Conservation (phyloP, 2,888 invertebrate species). For the Opisthograptis luteolata region DNA sequence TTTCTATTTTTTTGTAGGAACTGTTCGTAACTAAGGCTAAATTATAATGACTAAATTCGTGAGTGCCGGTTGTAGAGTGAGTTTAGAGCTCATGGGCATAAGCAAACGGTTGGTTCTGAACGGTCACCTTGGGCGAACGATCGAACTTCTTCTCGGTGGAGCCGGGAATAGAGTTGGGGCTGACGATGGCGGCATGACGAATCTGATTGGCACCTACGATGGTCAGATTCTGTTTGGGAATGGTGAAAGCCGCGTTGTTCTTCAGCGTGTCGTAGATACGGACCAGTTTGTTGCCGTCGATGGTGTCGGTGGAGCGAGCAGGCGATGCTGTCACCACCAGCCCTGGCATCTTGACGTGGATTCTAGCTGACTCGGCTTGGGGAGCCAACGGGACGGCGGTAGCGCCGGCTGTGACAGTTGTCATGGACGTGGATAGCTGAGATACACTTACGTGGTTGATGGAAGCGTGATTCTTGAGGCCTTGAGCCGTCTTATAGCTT, state of each 20-base stretch:
- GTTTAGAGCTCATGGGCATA: slow-evolving; percentile 45
- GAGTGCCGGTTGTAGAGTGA: not conserved
- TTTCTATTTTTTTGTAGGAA: slow-evolving; percentile 62
- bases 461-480: slow-evolving; percentile 88
- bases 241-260: slow-evolving; percentile 68
- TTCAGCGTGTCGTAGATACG: slow-evolving; percentile 75
- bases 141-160: slow-evolving; percentile 61
- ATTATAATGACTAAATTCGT: slow-evolving; percentile 66
- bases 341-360: slow-evolving; percentile 57
- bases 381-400: slow-evolving; percentile 16
- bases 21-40: slow-evolving; percentile 62
- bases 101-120: slow-evolving; percentile 52
- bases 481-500: slow-evolving; percentile 92
- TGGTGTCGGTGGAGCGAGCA: slow-evolving; percentile 52
- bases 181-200: slow-evolving; percentile 37
- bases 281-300: slow-evolving; percentile 57
- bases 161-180: not conserved
- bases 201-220: slow-evolving; percentile 47
- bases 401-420: slow-evolving; percentile 16
- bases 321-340: slow-evolving; percentile 75
- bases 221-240: slow-evolving; percentile 70
- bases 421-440: slow-evolving; percentile 4
- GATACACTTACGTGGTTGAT: slow-evolving; percentile 27
- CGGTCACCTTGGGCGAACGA: slow-evolving; percentile 63
- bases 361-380: slow-evolving; percentile 32